These are phyloP conservation scores for Athalia cordata DNA, from an alignment of 2,888 invertebrate species.

Conservation along the genomic window DNA sequence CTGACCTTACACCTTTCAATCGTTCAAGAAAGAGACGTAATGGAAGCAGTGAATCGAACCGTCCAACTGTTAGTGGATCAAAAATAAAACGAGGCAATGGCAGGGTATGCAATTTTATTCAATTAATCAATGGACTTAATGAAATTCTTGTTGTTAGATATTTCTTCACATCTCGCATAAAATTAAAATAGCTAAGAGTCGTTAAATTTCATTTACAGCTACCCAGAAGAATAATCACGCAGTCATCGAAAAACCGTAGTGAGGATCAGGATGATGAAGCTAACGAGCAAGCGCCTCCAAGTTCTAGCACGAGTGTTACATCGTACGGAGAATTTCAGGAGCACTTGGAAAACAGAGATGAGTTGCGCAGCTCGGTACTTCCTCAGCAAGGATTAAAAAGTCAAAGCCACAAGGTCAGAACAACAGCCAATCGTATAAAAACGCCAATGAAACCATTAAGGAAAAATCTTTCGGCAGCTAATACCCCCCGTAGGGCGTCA, in stretches of 20 bases:
- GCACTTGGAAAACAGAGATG: constrained; percentile 74
- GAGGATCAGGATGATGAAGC: constrained; percentile 46
- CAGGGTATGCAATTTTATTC: constrained; percentile 11
- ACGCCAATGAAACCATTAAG: constrained; percentile 66
- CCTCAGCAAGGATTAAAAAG: constrained; percentile 65
- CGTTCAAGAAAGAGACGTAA: constrained; percentile 58
- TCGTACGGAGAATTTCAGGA: constrained; percentile 74
- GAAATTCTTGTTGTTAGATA: too few species aligned
- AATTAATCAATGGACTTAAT: background rate
- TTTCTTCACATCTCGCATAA: background rate
- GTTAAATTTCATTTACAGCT: background rate
- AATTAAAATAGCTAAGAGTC: too few species aligned
- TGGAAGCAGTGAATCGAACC: constrained; percentile 56
- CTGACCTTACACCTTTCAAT: constrained; percentile 61
- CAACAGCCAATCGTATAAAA: constrained; percentile 58
- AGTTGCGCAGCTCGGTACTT: constrained; percentile 77
- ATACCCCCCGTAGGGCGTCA: constrained; percentile 20
- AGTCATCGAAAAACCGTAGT: background rate
- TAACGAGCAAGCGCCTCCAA: constrained; percentile 47
- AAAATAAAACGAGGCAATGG: constrained; percentile 38
- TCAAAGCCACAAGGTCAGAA: constrained; percentile 62
- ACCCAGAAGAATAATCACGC: constrained; percentile 39
- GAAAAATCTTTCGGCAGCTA: constrained; percentile 55
- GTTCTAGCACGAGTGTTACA: constrained; percentile 43
- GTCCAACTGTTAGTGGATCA: constrained; percentile 47